phyloP scores from a whole-genome alignment of 2,797 vertebrate species.

The Lepus townsendii region DNA sequence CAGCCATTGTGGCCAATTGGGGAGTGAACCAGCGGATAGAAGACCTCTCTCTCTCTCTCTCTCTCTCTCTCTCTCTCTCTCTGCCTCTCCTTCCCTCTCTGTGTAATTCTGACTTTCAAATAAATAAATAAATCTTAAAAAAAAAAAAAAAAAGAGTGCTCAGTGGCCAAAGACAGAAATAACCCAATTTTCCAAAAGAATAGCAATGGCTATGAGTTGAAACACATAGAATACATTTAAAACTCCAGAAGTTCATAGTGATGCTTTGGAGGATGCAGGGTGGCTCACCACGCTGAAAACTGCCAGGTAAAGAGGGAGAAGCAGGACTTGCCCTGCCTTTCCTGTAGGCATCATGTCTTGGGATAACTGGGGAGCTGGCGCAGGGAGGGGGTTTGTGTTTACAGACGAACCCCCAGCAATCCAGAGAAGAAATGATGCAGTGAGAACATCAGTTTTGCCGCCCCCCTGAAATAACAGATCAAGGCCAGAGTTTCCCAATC shows the following conservation, averaged over 20 bases:
- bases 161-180: background rate
- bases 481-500: background rate
- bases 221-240: background rate
- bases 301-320: background rate
- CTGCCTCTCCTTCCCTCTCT: too few species aligned
- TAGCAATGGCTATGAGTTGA: background rate
- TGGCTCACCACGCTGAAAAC: background rate
- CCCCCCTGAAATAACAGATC: background rate
- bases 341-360: background rate
- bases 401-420: background rate
- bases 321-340: background rate
- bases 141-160: background rate
- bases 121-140: too few species aligned
- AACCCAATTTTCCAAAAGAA: background rate
- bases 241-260: background rate
- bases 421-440: background rate
- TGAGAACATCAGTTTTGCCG: background rate
- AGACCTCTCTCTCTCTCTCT: too few species aligned
- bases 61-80: too few species aligned
- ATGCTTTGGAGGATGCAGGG: background rate
- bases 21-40: too few species aligned
- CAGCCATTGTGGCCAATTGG: too few species aligned
- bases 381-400: background rate
- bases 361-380: background rate
- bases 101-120: too few species aligned